These are phyloP conservation scores for Labrus mixtus DNA, from an alignment of 2,113 vertebrate genomes.

Conservation along the genomic window DNA sequence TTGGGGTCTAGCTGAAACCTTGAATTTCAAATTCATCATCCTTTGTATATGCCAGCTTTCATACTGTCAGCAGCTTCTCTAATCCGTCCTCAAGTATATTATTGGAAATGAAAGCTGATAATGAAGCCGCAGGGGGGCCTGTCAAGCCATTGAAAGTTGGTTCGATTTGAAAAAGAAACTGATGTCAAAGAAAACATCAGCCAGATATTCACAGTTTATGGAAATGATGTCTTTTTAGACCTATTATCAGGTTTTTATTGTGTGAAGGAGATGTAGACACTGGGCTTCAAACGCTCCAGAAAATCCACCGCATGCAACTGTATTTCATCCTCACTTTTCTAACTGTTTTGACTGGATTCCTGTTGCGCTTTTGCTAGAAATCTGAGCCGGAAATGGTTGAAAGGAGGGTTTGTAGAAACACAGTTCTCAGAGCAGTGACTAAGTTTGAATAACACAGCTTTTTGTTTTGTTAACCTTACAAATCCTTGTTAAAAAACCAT, in stretches of 20 bases:
- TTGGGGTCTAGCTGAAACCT: conserved; percentile 40
- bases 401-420: conserved; percentile 7
- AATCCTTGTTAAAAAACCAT: conserved; percentile 9
- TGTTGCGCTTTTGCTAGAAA: conserved; percentile 13
- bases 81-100: conserved; percentile 38
- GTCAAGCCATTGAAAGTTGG: conserved; percentile 44
- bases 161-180: conserved; percentile 36
- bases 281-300: neutral
- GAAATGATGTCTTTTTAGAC: conserved; percentile 1
- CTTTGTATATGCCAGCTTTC: conserved; percentile 59
- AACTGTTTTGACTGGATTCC: conserved; percentile 8
- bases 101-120: conserved; percentile 69
- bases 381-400: conserved; percentile 17
- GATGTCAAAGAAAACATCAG: conserved; percentile 40
- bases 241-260: neutral
- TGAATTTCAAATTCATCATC: conserved; percentile 57
- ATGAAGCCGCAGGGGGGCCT: conserved; percentile 49
- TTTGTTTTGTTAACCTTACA: conserved; percentile 7
- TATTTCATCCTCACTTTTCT: neutral
- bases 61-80: conserved; percentile 59
- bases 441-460: conserved; percentile 20
- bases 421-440: neutral
- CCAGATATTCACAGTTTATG: conserved; percentile 28
- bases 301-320: neutral
- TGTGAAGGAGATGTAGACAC: neutral